phyloP scores from a whole-genome alignment of 1,140 invertebrate genomes.

The Proales similis region DNA sequence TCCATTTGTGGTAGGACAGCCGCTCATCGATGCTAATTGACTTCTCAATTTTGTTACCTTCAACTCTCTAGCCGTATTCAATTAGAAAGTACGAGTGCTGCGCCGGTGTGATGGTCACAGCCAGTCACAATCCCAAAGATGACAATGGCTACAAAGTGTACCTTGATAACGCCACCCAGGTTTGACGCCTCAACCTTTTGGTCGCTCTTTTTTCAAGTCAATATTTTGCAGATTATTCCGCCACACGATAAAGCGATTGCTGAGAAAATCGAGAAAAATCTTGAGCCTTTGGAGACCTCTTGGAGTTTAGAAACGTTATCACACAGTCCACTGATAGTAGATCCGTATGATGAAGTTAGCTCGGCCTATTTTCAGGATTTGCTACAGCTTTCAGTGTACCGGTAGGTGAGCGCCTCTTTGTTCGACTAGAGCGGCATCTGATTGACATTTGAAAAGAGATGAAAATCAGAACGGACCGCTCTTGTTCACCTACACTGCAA shows the following conservation, averaged over 20 bases:
- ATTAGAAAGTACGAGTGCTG: slow-evolving; percentile 64
- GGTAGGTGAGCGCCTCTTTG: neutral
- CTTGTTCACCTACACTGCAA: slow-evolving; percentile 80
- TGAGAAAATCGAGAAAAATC: slow-evolving; percentile 66
- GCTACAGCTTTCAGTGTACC: slow-evolving; percentile 39
- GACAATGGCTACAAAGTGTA: slow-evolving; percentile 98
- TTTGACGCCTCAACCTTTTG: slow-evolving; percentile 41
- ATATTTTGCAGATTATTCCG: slow-evolving; percentile 66
- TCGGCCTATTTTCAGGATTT: slow-evolving; percentile 63
- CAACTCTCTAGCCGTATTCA: slow-evolving; percentile 63
- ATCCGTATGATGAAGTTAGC: slow-evolving; percentile 59
- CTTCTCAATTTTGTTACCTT: neutral
- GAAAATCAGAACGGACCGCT: slow-evolving; percentile 60
- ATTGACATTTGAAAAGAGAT: slow-evolving; percentile 44
- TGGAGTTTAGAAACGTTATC: slow-evolving; percentile 59
- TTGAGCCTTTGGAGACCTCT: slow-evolving; percentile 63
- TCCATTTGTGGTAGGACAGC: slow-evolving; percentile 66
- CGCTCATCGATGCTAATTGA: neutral
- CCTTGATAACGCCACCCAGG: slow-evolving; percentile 83
- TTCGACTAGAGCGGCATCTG: no score
- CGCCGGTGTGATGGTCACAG: slow-evolving; percentile 88
- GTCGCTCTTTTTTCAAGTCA: slow-evolving; percentile 24
- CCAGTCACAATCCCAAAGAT: slow-evolving; percentile 96
- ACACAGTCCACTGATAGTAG: slow-evolving; percentile 46
- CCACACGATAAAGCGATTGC: slow-evolving; percentile 85